Base-by-base conservation (phyloP, 1,140 invertebrate species). In the Daktulosphaira vitifoliae region DNA sequence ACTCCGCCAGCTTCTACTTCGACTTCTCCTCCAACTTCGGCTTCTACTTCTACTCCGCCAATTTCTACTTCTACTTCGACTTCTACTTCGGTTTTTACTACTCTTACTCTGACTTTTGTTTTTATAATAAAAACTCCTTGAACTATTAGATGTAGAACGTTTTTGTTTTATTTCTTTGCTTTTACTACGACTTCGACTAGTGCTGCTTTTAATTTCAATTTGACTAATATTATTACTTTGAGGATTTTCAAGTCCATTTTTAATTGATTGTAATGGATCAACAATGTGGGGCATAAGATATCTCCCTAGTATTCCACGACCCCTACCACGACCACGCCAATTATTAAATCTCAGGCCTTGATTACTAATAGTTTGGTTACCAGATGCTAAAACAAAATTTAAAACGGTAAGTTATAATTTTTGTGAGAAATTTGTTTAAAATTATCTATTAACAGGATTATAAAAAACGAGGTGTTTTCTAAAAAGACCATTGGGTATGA, bases 21-120 rank as follows among this genome's bases (percentile, higher is more conserved):
- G 5, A 33, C 29, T 33, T 11, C 29, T 6, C 5, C 15, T 82
- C 71, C 1, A 80, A 79, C 38, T 81, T 75, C 33, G 78, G 76
- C 2, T 83, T 71, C 66, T 79, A 78, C 52, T 80, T 33, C 29
- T 33, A 33, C 75, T 66, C 76, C 73, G 72, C 82, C 80, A 42
- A 78, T 77, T 29, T 79, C 74, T 7, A 83, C 22, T 68, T 15
- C 66, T 38, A 53, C 68, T 71, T 37, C 11, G 44, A 39, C 29
- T 54, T 15, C 25, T 56, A 20, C 25, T 67, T 65, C 20, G 50
- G 69, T 50, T 71, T 72, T 65, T 73, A 74, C 42, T 66, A 64
- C 65, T 72, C 70, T 11, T 33, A 9, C 54, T 62, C 20, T 6
- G 25, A 15, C 56, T 62, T 33, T 11, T 33, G 11, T 11, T 33